Evolutionary conservation across 2,888 invertebrate species (phyloP).

Genomic region (Exephanes ischioxanthus): DNA sequence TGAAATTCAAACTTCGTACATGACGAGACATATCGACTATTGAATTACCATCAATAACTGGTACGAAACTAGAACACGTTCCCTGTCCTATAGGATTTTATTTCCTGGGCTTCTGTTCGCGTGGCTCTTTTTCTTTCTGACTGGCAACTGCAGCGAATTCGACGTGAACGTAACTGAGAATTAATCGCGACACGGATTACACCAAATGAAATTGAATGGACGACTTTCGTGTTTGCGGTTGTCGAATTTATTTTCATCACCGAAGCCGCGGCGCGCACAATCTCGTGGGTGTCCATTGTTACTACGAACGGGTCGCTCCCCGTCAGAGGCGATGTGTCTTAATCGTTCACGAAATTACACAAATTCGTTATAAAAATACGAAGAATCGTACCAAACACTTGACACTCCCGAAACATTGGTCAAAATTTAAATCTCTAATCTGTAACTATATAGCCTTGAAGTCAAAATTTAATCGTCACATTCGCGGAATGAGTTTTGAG

Average conservation of each 20-base stretch:
- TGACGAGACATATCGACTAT: too few species aligned
- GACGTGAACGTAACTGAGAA: slow-evolving; percentile 49
- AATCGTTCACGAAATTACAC: slow-evolving; percentile 37
- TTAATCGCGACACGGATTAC: slow-evolving; percentile 63
- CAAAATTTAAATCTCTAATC: not conserved
- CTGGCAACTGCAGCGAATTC: slow-evolving; percentile 45
- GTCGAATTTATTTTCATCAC: slow-evolving; percentile 65
- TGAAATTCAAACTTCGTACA: too few species aligned
- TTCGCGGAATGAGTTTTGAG: not conserved
- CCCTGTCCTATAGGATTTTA: not conserved
- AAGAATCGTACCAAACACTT: not conserved
- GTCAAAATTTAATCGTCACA: not conserved
- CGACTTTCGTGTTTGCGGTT: slow-evolving; percentile 52
- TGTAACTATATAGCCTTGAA: not conserved
- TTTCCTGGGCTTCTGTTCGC: slow-evolving; percentile 7
- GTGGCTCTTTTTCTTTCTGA: not conserved
- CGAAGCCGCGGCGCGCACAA: slow-evolving; percentile 13
- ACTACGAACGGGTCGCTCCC: not conserved
- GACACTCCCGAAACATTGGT: not conserved
- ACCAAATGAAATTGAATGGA: slow-evolving; percentile 65
- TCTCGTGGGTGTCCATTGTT: slow-evolving; percentile 24
- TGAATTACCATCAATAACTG: not conserved
- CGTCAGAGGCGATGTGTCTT: slow-evolving; percentile 3
- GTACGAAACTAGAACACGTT: slow-evolving; percentile 8
- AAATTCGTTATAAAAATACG: slow-evolving; percentile 17